Evolutionary conservation across 2,888 invertebrate genomes (phyloP), one percentile per base, ranked within the genome.

Genomic region (Spodoptera exigua): DNA sequence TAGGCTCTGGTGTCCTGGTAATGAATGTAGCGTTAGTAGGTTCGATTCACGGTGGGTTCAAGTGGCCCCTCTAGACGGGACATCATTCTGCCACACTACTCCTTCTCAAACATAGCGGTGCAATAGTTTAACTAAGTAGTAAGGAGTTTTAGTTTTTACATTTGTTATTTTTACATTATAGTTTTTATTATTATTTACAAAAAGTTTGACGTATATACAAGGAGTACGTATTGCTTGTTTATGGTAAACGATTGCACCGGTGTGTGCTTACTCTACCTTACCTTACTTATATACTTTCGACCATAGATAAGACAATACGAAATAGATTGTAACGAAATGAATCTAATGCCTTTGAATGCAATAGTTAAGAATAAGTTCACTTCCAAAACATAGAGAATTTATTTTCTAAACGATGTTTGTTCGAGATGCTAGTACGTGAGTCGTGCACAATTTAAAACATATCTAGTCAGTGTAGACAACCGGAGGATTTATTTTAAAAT

Each of bases 301-400:
- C 91, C 92, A 92, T 93, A 92, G 92, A 88, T 92, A 92, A 92
- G 93, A 93, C 93, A 93, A 93, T 93, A 93, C 93, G 87, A 92
- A 89, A 93, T 91, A 93, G 89, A 88, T 81, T 88, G 80, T 84
- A 86, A 79, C 47, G 57, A 65, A 73, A 83, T 82, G 67, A 76
- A 84, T 78, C 82, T 81, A 85, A 92, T 92, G 93, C 93, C 93
- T 93, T 93, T 85, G 69, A 89, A 88, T 81, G 91, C 93, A 92
- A 93, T 93, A 93, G 92, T 87, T 91, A 90, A 84, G 88, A 80
- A 88, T 91, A 89, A 80, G 89, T 92, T 92, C 83, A 72, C 68
- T 75, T 88, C 83, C 85, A 89, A 86, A 60, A 76, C 77, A 86
- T 86, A 89, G 86, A 91, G 87, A 86, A 86, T 85, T 92, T 92